Evolutionary conservation across 2,113 vertebrate genomes (phyloP).

Genomic region (Clarias batrachus): DNA sequence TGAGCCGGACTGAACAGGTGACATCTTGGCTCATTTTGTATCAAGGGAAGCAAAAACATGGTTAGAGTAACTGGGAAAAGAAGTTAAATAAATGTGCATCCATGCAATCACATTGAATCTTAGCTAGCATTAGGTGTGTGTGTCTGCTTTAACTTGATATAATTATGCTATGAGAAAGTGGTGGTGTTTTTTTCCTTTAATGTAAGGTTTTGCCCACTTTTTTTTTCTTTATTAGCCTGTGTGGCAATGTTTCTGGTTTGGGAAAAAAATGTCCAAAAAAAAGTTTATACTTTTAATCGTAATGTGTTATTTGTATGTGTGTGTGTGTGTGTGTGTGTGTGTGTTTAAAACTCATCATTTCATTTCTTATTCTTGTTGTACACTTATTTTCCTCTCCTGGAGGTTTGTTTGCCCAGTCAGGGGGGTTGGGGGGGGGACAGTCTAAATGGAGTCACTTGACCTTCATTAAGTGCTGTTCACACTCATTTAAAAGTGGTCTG

Average conservation of each 20-base stretch:
- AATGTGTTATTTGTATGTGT: not conserved
- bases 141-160: not conserved
- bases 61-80: not conserved
- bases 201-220: too few relatives aligned
- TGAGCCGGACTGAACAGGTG: not conserved
- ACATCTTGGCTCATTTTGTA: not conserved
- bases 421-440: not conserved
- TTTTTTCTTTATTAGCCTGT: not conserved
- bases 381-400: not conserved
- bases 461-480: slow-evolving; percentile 35
- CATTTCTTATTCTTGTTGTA: not conserved
- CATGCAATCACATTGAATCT: not conserved
- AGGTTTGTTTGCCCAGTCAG: slow-evolving; percentile 13
- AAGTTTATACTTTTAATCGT: not conserved
- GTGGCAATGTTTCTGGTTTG: not conserved
- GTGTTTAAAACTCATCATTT: not conserved
- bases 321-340: not conserved
- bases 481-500: slow-evolving; percentile 20
- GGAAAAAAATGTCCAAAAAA: too few relatives aligned
- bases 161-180: not conserved
- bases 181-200: too few relatives aligned
- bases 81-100: not conserved
- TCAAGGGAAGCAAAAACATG: not conserved
- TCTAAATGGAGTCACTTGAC: slow-evolving; percentile 35
- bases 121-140: not conserved